Evolutionary conservation across 30 jellyfish, hydroid and myxozoan genomes (phyloP).

Genomic region (Clytia hemisphaerica): DNA sequence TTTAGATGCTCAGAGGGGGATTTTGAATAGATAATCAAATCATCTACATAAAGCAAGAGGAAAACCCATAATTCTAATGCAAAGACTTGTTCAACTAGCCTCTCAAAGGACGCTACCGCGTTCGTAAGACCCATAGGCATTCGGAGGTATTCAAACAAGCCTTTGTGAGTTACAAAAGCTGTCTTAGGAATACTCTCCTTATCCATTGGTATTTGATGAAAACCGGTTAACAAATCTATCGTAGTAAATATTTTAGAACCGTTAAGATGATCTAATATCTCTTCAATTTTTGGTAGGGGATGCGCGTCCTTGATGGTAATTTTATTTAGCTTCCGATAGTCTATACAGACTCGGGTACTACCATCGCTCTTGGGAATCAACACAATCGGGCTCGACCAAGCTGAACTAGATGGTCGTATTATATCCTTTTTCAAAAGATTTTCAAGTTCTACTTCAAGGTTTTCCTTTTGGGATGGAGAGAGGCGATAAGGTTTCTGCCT

Average conservation of each 20-base stretch:
- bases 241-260: conserved; percentile 25
- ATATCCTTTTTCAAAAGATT: conserved; percentile 29
- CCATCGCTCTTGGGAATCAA: conserved; percentile 37
- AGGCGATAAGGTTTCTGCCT: conserved; percentile 27
- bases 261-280: no score
- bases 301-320: conserved; percentile 42
- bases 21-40: conserved; percentile 22
- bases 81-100: conserved; percentile 11
- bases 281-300: conserved; percentile 38
- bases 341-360: conserved; percentile 25
- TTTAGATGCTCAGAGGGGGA: conserved; percentile 30
- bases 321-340: conserved; percentile 23
- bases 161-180: neutral
- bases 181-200: neutral
- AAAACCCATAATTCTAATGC: no score
- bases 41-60: no score
- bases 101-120: conserved; percentile 39
- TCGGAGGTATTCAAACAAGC: conserved; percentile 24
- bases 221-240: conserved; percentile 30
- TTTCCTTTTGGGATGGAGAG: conserved; percentile 11
- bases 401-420: conserved; percentile 43
- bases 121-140: conserved; percentile 50
- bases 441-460: conserved; percentile 10
- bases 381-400: conserved; percentile 49
- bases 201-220: conserved; percentile 10